Base-by-base conservation (phyloP, 2,888 invertebrate genomes). In the Lasioglossum pauxillum region DNA sequence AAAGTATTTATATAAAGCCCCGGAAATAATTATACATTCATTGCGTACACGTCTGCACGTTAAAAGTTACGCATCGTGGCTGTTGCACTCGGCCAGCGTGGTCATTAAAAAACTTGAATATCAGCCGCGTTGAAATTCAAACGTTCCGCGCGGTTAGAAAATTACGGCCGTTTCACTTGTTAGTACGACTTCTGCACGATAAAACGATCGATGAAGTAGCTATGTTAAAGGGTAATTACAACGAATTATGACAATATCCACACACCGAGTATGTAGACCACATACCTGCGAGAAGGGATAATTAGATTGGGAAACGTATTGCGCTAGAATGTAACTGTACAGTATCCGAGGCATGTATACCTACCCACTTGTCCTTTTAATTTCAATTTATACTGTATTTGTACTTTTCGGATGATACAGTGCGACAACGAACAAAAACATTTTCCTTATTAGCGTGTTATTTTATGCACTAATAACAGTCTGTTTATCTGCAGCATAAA, bases 161-260 rank as follows among this genome's bases (percentile, higher is more conserved):
- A 91, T 86, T 84, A 84, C 57, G 79, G 80, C 80, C 75, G 75
- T 87, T 90, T 86, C 82, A 69, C 79, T 83, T 35, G 74, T 19
- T 80, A 78, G 75, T 73, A 80, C 82, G 49, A 84, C 86, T 90
- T 81, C 84, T 84, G 79, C 79, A 85, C 91, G 88, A 93, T 92
- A 91, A 85, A 90, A 88, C 89, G 87, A 90, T 91, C 91, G 91
- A 87, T 88, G 87, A 86, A 89, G 89, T 89, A 92, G 91, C 90
- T 90, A 91, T 85, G 90, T 92, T 93, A 91, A 91, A 92, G 87
- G 89, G 88, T 90, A 92, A 92, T 93, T 92, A 90, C 91, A 78
- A 89, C 90, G 89, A 93, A 92, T 93, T 93, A 93, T 91, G 89
- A 91, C 89, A 88, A 91, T 88, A 88, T 84, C 88, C 82, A 46